Base-by-base conservation (phyloP, 2,113 vertebrate genomes). In the Chloroceryle aenea region DNA sequence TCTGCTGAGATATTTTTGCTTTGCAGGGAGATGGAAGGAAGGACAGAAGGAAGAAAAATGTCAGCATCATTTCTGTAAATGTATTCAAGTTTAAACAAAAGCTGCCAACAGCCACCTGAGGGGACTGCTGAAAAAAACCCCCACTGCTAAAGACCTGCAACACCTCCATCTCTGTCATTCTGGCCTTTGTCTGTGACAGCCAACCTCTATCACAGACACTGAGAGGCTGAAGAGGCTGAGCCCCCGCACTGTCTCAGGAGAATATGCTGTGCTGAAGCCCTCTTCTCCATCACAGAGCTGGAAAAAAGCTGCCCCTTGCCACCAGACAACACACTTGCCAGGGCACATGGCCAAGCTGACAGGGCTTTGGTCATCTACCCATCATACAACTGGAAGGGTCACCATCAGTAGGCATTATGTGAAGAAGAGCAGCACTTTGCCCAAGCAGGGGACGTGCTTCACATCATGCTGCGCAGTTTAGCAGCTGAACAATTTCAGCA, bases 21-120 rank as follows among this genome's bases (percentile, higher is more conserved):
- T 85, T 77, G 75, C 85, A 95, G 14, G 38, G 81, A 85, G 45
- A 79, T 6, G 18, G 92, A 96, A 97, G 81, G 72, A 90, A 91
- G 53, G 48, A 76, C 81, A 92, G 79, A 55, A 59, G 26, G 47
- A 50, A 91, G 36, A 93, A 96, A 94, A 96, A 52, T 7, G 1
- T 34, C 94, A 95, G 61, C 75, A 85, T 95, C 52, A n/a, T 88
- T 95, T 96, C 55, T 93, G 66, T 64, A 96, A 97, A 89, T 13
- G 52, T 67, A 95, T 82, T 83, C 4, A 10, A 90, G 90, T 21
- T 47, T 59, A 83, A 68, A 89, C 63, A 93, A 94, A 96, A 97
- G 62, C 85, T 92, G 89, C 89, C 90, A 73, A 79, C 27, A 87
- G 85, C 38, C 74, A 97, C 90, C 90, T 72, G 52, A 89, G 82